Evolutionary conservation across 2,888 invertebrate genomes (phyloP), one percentile per base, ranked within the genome.

Genomic region (Furcula furcula): DNA sequence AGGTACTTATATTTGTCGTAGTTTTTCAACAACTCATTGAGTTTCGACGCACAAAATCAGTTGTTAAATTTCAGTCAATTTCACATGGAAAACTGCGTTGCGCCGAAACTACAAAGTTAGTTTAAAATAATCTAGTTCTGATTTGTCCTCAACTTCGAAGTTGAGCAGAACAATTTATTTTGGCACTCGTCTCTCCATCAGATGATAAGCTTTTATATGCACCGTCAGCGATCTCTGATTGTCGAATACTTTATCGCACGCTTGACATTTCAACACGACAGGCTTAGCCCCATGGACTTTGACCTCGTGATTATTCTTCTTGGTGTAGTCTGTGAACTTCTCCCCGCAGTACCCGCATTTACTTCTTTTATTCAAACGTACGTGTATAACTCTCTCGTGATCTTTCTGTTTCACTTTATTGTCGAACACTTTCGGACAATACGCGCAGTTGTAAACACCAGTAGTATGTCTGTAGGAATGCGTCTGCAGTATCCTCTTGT

Each of bases 151-250:
- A n/a, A n/a, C n/a, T n/a, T n/a, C n/a, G n/a, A n/a, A n/a, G n/a
- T n/a, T n/a, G n/a, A n/a, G n/a, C n/a, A n/a, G 9, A 1, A 3
- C 9, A n/a, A 15, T 19, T 34, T 34, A 42, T 25, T 50, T 51
- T 2, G 41, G 14, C 9, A 42, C 6, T 2, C 54, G 38, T 16
- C 65, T 65, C 31, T 69, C 65, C 69, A 78, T 63, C 32, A 76
- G 45, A 51, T 82, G 82, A 31, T 67, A 78, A 0, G 52, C 55
- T 29, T 88, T 75, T 12, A 76, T 82, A 31, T 91, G 91, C 1
- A 76, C 71, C 3, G 81, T 85, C 10, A 91, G 55, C 5, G 89
- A 68, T 13, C 88, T 77, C 21, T 89, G 88, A 36, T 89, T 89
- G 18, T 79, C 76, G 46, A 89, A 91, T 0, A 65, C 71, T 39